Percentiles rank a stretch among this genome's conserved stretches.
phyloP scores from a whole-genome alignment of 2,113 vertebrate genomes.

The Chloebia gouldiae region DNA sequence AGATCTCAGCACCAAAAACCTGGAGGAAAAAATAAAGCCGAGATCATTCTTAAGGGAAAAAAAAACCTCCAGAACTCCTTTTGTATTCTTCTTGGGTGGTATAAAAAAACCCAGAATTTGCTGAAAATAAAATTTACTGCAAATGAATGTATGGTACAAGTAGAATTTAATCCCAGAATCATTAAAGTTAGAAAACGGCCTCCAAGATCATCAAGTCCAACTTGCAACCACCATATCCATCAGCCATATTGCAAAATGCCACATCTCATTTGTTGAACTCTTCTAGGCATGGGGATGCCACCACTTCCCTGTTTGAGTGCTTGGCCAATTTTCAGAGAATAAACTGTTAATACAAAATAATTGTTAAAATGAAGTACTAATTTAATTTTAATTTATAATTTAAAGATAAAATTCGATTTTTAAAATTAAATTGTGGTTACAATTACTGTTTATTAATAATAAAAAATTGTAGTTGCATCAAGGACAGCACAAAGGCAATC shows the following conservation, averaged over 20 bases:
- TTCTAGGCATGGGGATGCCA: not conserved
- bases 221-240: too few species aligned
- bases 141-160: not conserved
- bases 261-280: not conserved
- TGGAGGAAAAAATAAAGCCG: not conserved
- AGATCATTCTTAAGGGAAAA: not conserved
- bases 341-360: too few species aligned
- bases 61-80: too few species aligned
- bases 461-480: not conserved
- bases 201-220: not conserved
- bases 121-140: not conserved
- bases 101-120: not conserved
- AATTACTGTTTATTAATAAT: too few species aligned
- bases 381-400: not conserved
- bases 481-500: accelerated
- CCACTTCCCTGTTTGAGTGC: not conserved
- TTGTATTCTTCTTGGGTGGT: not conserved
- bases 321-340: not conserved
- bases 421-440: accelerated
- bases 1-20: not conserved
- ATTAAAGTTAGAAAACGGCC: not conserved
- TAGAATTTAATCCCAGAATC: not conserved
- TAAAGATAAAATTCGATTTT: not conserved
- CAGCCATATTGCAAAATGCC: not conserved
- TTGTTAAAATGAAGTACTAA: not conserved